Percentiles rank a stretch among this genome's conserved stretches.
phyloP scores from a whole-genome alignment of 2,888 invertebrate genomes.

The Orchesella flavescens region DNA sequence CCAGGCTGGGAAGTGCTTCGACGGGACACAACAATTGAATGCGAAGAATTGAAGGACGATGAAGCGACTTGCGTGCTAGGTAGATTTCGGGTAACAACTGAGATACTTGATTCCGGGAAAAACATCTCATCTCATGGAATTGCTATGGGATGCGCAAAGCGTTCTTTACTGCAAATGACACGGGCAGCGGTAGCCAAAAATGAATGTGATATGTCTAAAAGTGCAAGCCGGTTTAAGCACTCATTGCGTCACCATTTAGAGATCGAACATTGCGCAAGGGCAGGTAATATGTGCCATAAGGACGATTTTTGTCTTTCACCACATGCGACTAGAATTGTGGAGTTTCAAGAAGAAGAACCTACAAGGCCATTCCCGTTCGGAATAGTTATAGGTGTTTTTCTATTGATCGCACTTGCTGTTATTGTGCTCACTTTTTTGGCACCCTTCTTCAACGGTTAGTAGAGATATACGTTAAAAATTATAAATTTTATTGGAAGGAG shows the following conservation, averaged over 20 bases:
- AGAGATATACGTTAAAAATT: too few relatives aligned
- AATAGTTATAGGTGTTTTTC: constrained; percentile 16
- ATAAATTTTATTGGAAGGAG: too few relatives aligned
- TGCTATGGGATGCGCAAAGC: constrained; percentile 67
- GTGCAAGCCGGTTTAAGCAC: constrained; percentile 33
- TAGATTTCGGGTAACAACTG: constrained; percentile 62
- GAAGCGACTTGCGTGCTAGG: constrained; percentile 68
- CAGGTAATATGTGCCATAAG: constrained; percentile 64
- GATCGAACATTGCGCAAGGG: constrained; percentile 67
- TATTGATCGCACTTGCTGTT: constrained; percentile 32
- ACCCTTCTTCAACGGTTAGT: constrained; percentile 36
- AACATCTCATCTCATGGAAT: constrained; percentile 68
- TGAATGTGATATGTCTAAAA: constrained; percentile 45
- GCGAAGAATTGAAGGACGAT: constrained; percentile 53
- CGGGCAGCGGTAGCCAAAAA: constrained; percentile 37
- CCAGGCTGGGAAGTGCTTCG: constrained; percentile 26
- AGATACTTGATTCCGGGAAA: constrained; percentile 50
- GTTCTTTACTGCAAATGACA: constrained; percentile 57
- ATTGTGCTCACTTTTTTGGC: constrained; percentile 41
- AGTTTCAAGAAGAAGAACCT: constrained; percentile 42
- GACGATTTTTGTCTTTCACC: constrained; percentile 66
- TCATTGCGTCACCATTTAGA: constrained; percentile 63
- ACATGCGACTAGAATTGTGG: constrained; percentile 44
- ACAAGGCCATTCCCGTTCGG: constrained; percentile 3
- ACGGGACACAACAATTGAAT: constrained; percentile 26